Evolutionary conservation across 2,888 invertebrate species (phyloP).

Genomic region (Drosophila ochracea): DNA sequence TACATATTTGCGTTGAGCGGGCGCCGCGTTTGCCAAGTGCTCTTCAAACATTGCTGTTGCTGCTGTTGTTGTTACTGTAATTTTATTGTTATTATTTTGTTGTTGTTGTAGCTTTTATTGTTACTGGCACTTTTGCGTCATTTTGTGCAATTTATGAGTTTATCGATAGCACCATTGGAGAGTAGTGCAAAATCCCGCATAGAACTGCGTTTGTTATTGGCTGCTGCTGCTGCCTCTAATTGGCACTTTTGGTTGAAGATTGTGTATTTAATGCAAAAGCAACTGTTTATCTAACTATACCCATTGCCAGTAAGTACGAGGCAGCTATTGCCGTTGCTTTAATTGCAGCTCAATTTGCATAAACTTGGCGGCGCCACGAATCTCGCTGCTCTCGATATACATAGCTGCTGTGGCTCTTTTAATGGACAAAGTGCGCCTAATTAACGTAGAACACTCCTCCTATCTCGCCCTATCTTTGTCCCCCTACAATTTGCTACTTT

Average conservation of each 20-base stretch:
- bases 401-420: slow-evolving; percentile 47
- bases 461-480: neutral
- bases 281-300: slow-evolving; percentile 28
- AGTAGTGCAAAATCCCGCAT: slow-evolving; percentile 16
- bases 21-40: slow-evolving; percentile 62
- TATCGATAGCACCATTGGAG: slow-evolving; percentile 55
- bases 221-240: slow-evolving; percentile 56
- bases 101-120: slow-evolving; percentile 39
- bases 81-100: slow-evolving; percentile 77
- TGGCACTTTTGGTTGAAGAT: slow-evolving; percentile 60
- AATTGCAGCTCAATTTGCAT: slow-evolving; percentile 77
- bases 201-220: slow-evolving; percentile 26
- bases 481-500: neutral
- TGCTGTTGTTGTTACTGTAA: slow-evolving; percentile 39
- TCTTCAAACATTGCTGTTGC: slow-evolving; percentile 58
- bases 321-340: slow-evolving; percentile 38
- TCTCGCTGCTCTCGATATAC: slow-evolving; percentile 18
- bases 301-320: slow-evolving; percentile 6
- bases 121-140: slow-evolving; percentile 64
- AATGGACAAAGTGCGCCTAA: slow-evolving; percentile 72
- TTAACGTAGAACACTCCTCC: slow-evolving; percentile 62
- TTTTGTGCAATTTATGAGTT: slow-evolving; percentile 76
- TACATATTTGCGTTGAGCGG: slow-evolving; percentile 77
- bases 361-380: slow-evolving; percentile 55
- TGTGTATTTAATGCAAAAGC: slow-evolving; percentile 28